phyloP scores from a whole-genome alignment of 2,797 vertebrate species.

The Neostethus bicornis region DNA sequence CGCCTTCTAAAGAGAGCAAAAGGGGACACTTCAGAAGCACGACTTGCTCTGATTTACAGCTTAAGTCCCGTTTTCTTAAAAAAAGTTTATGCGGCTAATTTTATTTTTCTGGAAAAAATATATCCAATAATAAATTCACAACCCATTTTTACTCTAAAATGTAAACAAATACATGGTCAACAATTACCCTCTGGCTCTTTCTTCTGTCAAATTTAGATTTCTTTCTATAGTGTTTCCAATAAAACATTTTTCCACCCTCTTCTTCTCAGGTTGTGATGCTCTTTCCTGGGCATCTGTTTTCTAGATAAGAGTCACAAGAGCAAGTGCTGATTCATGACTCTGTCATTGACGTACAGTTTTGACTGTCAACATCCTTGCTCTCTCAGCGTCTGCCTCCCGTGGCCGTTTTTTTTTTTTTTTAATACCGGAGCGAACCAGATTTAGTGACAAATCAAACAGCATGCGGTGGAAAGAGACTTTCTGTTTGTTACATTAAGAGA shows the following conservation, averaged over 20 bases:
- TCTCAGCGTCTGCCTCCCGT: slow-evolving; percentile 46
- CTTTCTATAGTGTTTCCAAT: too few relatives aligned
- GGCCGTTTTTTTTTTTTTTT: slow-evolving; percentile 53
- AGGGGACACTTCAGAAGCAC: slow-evolving; percentile 39
- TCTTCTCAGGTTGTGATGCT: slow-evolving; percentile 37
- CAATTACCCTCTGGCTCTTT: too few relatives aligned
- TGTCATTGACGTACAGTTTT: slow-evolving; percentile 63
- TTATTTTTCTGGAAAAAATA: too few relatives aligned
- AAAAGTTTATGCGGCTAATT: too few relatives aligned
- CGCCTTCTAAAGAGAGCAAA: slow-evolving; percentile 44
- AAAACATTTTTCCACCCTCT: too few relatives aligned
- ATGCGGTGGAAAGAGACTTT: slow-evolving; percentile 38
- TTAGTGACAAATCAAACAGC: slow-evolving; percentile 70
- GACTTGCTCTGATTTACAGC: slow-evolving; percentile 43
- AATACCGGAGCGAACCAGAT: slow-evolving; percentile 66
- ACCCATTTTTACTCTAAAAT: too few relatives aligned
- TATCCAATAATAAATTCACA: too few relatives aligned
- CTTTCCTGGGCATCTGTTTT: slow-evolving; percentile 76
- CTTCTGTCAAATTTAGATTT: too few relatives aligned
- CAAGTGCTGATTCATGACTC: slow-evolving; percentile 73
- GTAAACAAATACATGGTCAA: too few relatives aligned
- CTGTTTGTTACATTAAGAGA: slow-evolving; percentile 77
- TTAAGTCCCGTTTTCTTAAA: too few relatives aligned
- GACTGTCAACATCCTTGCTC: slow-evolving; percentile 54
- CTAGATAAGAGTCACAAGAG: slow-evolving; percentile 60